phyloP scores from a whole-genome alignment of 2,113 vertebrate species.

The Ictidomys tridecemlineatus region DNA sequence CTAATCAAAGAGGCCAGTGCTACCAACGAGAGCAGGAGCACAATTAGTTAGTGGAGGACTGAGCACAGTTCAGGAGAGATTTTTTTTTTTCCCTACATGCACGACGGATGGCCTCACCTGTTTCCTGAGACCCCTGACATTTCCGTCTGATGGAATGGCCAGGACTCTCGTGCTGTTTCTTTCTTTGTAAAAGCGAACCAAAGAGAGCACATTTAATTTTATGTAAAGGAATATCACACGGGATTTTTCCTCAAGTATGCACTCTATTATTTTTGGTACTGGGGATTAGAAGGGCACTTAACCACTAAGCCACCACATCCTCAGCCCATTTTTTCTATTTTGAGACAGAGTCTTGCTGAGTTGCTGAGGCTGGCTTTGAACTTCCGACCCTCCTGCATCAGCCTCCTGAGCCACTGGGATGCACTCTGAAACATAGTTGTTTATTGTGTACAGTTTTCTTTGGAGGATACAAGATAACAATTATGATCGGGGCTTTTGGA shows the following conservation, averaged over 20 bases:
- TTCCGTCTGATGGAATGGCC: not conserved
- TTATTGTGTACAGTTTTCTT: not conserved
- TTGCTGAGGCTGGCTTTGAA: too few relatives aligned
- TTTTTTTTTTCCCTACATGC: not conserved
- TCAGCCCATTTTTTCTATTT: not conserved
- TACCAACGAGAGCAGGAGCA: slow-evolving; percentile 72
- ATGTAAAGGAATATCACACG: not conserved
- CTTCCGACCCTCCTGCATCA: not conserved
- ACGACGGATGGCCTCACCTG: not conserved
- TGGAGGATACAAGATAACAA: not conserved
- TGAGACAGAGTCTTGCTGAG: too few relatives aligned
- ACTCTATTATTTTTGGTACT: not conserved
- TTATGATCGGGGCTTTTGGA: not conserved
- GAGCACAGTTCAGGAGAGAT: not conserved
- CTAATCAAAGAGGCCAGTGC: slow-evolving; percentile 77
- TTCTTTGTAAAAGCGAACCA: not conserved
- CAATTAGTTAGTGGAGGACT: slow-evolving; percentile 75
- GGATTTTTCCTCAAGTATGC: not conserved
- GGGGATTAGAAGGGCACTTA: too few relatives aligned
- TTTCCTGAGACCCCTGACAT: not conserved
- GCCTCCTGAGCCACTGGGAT: not conserved
- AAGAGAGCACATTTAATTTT: not conserved
- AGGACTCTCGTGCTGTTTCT: not conserved
- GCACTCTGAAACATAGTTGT: not conserved
- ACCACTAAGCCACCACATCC: not conserved